These are phyloP conservation scores for Calidris pugnax DNA, from an alignment of 2,113 vertebrate genomes.

Conservation along the genomic window DNA sequence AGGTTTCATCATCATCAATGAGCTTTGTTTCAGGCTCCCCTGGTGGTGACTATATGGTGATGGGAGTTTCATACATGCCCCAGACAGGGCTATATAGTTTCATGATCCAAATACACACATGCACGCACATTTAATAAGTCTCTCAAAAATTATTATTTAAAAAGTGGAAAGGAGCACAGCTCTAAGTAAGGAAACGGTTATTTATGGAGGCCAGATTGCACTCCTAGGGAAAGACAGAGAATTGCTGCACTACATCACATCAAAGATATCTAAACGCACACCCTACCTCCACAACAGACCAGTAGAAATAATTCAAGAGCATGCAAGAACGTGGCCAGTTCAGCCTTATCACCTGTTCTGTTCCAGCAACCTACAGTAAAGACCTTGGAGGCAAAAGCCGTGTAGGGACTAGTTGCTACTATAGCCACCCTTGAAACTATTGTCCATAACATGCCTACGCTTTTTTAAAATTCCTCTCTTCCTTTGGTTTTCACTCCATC, in stretches of 20 bases:
- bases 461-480: not conserved
- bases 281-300: not conserved
- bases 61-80: not conserved
- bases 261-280: not conserved
- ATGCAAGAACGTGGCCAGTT: not conserved
- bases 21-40: not conserved
- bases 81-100: not conserved
- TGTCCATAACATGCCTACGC: not conserved
- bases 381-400: not conserved
- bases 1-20: not conserved
- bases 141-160: not conserved
- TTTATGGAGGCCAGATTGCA: not conserved
- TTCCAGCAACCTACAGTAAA: not conserved
- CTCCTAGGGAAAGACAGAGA: not conserved
- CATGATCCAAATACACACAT: not conserved
- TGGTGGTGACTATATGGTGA: not conserved
- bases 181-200: not conserved
- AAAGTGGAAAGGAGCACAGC: not conserved
- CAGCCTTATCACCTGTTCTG: not conserved
- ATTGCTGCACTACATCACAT: not conserved
- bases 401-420: not conserved
- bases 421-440: not conserved
- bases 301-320: not conserved
- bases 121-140: not conserved
- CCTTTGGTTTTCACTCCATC: not conserved